Evolutionary conservation across 2,797 vertebrate species (phyloP), one percentile per base, ranked within the genome.

Genomic region (Distichodus sexfasciatus): DNA sequence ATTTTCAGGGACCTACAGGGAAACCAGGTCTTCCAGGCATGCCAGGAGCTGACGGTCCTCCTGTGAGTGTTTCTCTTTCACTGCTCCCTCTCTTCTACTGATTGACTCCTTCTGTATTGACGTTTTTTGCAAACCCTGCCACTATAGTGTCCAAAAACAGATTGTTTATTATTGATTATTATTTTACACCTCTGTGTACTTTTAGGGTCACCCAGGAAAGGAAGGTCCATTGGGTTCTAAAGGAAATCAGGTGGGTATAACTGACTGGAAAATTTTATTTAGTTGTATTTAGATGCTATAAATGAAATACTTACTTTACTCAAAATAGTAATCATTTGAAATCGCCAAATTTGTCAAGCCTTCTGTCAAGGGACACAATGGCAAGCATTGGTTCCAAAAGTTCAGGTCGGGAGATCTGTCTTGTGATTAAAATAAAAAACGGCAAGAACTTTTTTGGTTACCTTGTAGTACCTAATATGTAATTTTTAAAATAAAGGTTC

Each of bases 11-110:
- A 28, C 94, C 95, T 28, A 89, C 66, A 54, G 95, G 95, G 58
- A 97, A 97, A 78, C 94, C 94, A 53, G 95, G 95, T 64, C 90
- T 97, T 5, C 95, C 94, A 4, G 95, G 95, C 73, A 95, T 96
- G 92, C 92, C 95, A 0, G 95, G 95, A 57, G 92, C 93, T 0
- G 95, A 97, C 0, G 95, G 95, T 1, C 93, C 92, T 28, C 94
- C 94, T 8, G 95, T 97, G 86, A 84, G 94, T 87, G 76, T 15
- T 1, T 14, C 15, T 4, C n/a, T 35, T n/a, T 15, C 8, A 26
- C 38, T 10, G 28, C 41, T 6, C 14, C 8, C 5, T 58, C 38
- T 9, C 1, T 9, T 31, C 4, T 44, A 43, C 28, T 48, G 6
- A 19, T 11, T 1, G 29, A 4, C 29, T 15, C 11, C 11, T 36